These are phyloP conservation scores for Synergus laeviventris DNA, from an alignment of 2,888 invertebrate genomes.

Conservation along the genomic window DNA sequence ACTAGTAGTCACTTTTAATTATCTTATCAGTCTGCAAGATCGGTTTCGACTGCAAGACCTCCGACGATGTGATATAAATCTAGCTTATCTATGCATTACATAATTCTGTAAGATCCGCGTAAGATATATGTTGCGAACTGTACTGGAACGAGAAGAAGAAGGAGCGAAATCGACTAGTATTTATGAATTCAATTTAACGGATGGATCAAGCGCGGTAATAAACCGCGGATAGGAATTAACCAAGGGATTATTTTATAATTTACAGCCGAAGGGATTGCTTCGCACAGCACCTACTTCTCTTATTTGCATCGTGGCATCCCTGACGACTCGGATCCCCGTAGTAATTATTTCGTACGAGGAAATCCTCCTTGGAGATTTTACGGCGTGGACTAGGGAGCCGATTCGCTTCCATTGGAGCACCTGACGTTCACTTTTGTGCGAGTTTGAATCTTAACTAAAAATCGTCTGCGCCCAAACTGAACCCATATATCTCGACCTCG, in stretches of 20 bases:
- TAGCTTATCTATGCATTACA: background rate
- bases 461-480: background rate
- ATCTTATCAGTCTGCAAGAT: background rate
- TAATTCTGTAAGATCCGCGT: background rate
- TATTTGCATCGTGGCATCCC: slow-evolving; percentile 61
- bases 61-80: slow-evolving; percentile 32
- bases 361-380: slow-evolving; percentile 57
- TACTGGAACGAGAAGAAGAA: background rate
- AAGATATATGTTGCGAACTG: background rate
- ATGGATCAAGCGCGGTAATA: slow-evolving; percentile 66
- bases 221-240: slow-evolving; percentile 70
- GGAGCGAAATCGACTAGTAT: slow-evolving; percentile 56
- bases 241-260: slow-evolving; percentile 72
- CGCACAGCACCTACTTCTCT: slow-evolving; percentile 60
- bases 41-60: slow-evolving; percentile 18
- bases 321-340: slow-evolving; percentile 59
- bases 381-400: slow-evolving; percentile 49
- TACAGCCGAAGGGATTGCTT: slow-evolving; percentile 65
- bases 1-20: slow-evolving; percentile 23
- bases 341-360: slow-evolving; percentile 64
- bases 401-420: background rate
- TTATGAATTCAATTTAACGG: slow-evolving; percentile 69
- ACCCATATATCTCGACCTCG: slow-evolving; percentile 2
- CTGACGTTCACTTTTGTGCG: slow-evolving; percentile 14
- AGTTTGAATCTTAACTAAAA: slow-evolving; percentile 10